phyloP scores from a whole-genome alignment of 2,888 invertebrate species.

The Drosophila anomelani region DNA sequence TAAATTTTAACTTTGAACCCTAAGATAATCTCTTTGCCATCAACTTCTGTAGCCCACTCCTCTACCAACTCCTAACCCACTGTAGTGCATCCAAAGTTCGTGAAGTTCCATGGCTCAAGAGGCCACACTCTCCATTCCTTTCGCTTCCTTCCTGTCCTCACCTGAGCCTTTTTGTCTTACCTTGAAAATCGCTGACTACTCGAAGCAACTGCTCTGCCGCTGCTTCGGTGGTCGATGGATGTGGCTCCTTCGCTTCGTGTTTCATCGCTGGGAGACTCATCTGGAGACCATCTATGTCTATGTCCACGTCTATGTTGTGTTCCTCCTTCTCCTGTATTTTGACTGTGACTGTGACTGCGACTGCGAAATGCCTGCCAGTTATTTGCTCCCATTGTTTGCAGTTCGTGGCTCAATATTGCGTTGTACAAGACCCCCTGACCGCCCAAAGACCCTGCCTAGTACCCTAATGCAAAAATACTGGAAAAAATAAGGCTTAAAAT shows the following conservation, averaged over 20 bases:
- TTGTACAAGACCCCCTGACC: constrained; percentile 27
- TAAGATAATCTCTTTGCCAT: not conserved
- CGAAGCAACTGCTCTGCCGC: constrained; percentile 37
- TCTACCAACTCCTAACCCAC: not conserved
- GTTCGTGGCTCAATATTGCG: constrained; percentile 76
- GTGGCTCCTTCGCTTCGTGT: constrained; percentile 36
- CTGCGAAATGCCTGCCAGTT: constrained; percentile 75
- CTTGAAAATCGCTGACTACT: constrained; percentile 75
- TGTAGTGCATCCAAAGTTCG: constrained; percentile 37
- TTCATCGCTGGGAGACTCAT: constrained; percentile 42
- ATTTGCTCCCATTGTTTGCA: constrained; percentile 79
- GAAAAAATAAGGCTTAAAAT: not conserved
- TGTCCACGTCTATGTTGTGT: constrained; percentile 42
- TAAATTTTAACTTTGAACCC: not conserved
- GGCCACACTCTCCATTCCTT: not conserved
- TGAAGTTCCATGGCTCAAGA: constrained; percentile 6
- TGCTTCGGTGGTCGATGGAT: constrained; percentile 72
- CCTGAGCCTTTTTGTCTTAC: constrained; percentile 69
- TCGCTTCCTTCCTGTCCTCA: constrained; percentile 5
- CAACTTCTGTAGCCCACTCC: not conserved
- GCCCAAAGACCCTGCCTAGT: not conserved
- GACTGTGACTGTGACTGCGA: constrained; percentile 22
- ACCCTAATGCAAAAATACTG: not conserved
- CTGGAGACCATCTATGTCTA: constrained; percentile 46
- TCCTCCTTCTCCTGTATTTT: not conserved